Base-by-base conservation (phyloP, 2,888 invertebrate species). In the Zootermopsis nevadensis region DNA sequence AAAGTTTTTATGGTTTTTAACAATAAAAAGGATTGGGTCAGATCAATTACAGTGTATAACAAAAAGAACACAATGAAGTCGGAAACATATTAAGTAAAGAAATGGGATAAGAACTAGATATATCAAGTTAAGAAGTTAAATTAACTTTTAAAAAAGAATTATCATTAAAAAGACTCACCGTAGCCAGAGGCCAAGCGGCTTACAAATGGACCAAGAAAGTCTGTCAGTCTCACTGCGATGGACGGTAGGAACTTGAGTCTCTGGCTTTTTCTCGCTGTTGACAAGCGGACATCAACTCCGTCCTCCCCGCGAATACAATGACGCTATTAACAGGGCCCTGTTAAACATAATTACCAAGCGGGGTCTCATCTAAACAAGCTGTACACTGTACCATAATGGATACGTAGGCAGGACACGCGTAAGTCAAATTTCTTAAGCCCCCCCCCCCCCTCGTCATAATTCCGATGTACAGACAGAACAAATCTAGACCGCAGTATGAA, bases 221-320 rank as follows among this genome's bases (percentile, higher is more conserved):
- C 60, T 10, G 53, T 15, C 53, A 27, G 60, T 60, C 60, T 27
- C 12, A 60, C 27, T 27, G 10, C 7, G n/a, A 27, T 6, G 27
- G n/a, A 7, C 60, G 8, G n/a, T 27, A 60, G 0, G n/a, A 24
- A 60, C 15, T 6, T 19, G 48, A 19, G 48, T 15, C 60, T 15
- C 27, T 4, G 7, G 60, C 60, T n/a, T 60, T n/a, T 24, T 4
- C 60, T 60, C n/a, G 27, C 6, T 27, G 60, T n/a, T 60, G n/a
- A 60, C 60, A 60, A 27, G 60, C n/a, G 60, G n/a, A n/a, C 60
- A 60, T 60, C n/a, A 60, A 60, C 60, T 60, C 33, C 69, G n/a
- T n/a, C n/a, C n/a, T n/a, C 31, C 33, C 33, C 19, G 69, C 19
- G 33, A 69, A 69, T 1, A 69, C 12, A 33, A 69, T 69, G 69